Conservation (phyloP, 2,888 invertebrate species). For the Limnephilus rhombicus region DNA sequence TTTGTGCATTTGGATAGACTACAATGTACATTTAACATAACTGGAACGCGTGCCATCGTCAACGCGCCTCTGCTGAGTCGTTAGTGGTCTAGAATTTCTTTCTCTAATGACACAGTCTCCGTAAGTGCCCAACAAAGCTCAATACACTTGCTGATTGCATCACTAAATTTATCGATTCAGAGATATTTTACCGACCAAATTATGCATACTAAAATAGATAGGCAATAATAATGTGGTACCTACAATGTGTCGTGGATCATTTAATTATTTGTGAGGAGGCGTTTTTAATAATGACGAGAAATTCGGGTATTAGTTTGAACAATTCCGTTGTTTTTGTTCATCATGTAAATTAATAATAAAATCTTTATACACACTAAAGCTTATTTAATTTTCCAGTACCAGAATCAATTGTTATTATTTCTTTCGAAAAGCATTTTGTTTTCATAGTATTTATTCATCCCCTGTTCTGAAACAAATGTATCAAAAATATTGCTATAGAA, state of each 20-base stretch:
- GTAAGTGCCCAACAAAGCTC: not conserved
- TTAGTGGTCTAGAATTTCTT: slow-evolving; percentile 35
- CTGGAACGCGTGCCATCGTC: not conserved
- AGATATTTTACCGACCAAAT: not conserved
- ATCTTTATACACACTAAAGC: no score
- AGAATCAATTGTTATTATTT: no score
- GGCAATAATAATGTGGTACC: not conserved
- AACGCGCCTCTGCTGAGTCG: not conserved
- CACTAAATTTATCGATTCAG: not conserved
- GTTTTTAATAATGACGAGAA: not conserved
- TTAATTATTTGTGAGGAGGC: not conserved
- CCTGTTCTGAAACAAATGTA: no score
- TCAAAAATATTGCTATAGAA: no score
- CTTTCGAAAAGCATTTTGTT: no score
- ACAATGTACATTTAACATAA: no score
- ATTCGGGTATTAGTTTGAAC: not conserved
- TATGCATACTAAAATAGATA: not conserved
- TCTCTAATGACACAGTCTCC: slow-evolving; percentile 29
- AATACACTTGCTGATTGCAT: not conserved
- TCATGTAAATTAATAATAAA: not conserved
- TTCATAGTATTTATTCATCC: no score
- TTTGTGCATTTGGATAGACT: no score
- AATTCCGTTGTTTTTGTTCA: not conserved
- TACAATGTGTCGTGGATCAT: not conserved
- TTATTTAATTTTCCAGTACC: no score